These are phyloP conservation scores for Drosophila virilis DNA, from an alignment of 1,140 invertebrate species.

Conservation along the genomic window DNA sequence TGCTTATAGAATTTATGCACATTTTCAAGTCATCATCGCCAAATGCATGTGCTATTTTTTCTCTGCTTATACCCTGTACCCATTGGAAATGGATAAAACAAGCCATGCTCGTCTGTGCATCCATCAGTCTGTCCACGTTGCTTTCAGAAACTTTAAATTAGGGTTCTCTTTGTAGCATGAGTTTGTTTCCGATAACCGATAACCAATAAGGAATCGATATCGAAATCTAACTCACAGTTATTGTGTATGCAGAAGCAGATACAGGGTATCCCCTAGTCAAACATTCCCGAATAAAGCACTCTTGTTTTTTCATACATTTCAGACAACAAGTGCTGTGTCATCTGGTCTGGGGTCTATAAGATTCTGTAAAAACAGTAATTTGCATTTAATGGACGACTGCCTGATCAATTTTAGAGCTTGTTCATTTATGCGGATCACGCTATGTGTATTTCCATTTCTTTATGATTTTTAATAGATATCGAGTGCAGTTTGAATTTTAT, in stretches of 20 bases:
- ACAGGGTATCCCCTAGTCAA: too few species aligned
- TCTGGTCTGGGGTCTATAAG: conserved; percentile 13
- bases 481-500: conserved; percentile 38
- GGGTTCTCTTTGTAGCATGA: too few species aligned
- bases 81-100: too few species aligned
- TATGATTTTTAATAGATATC: conserved; percentile 9
- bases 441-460: conserved; percentile 6
- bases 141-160: too few species aligned
- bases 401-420: conserved; percentile 43
- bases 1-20: conserved; percentile 2
- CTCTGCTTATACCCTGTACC: too few species aligned
- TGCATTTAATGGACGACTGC: conserved; percentile 45
- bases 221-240: too few species aligned
- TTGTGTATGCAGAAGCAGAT: too few species aligned
- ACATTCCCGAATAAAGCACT: background rate
- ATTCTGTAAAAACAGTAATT: conserved; percentile 42
- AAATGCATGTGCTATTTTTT: conserved; percentile 13
- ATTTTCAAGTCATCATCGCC: conserved; percentile 42
- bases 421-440: conserved; percentile 66
- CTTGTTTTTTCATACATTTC: background rate
- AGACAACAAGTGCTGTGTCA: conserved; percentile 43
- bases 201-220: too few species aligned
- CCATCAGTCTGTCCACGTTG: too few species aligned
- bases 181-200: too few species aligned
- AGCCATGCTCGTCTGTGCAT: too few species aligned